phyloP scores from a whole-genome alignment of 2,888 invertebrate species.

The Lepidochrysops patricia region DNA sequence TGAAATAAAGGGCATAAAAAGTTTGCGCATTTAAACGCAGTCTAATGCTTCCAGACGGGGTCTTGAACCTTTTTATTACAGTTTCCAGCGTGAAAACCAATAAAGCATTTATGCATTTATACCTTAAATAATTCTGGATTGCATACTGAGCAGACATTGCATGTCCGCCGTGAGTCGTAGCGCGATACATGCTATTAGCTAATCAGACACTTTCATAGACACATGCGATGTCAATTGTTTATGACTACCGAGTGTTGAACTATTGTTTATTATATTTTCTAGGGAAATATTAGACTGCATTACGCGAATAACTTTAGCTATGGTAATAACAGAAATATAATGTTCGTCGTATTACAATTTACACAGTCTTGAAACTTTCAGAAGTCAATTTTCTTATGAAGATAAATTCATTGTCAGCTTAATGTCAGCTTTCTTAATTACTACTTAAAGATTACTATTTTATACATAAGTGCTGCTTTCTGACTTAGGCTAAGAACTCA shows the following conservation, averaged over 20 bases:
- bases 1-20: not conserved
- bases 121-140: not conserved
- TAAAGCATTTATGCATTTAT: not conserved
- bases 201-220: conserved; percentile 18
- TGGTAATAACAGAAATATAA: too few relatives aligned
- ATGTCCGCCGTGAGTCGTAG: conserved; percentile 24
- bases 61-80: not conserved
- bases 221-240: conserved; percentile 16
- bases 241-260: not conserved
- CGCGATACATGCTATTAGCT: conserved; percentile 22
- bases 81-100: not conserved
- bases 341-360: too few relatives aligned
- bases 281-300: not conserved
- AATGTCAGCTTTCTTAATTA: too few relatives aligned
- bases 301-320: not conserved
- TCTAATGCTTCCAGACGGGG: not conserved
- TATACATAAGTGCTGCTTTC: too few relatives aligned
- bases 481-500: too few relatives aligned
- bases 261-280: not conserved
- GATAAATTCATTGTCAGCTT: too few relatives aligned
- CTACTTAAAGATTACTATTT: too few relatives aligned
- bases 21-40: not conserved
- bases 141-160: conserved; percentile 9
- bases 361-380: too few relatives aligned
- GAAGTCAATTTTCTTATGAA: too few relatives aligned